Percentiles rank a stretch among this genome's conserved stretches.
Conservation (phyloP, 2,113 vertebrate genomes). For the Bufo bufo region DNA sequence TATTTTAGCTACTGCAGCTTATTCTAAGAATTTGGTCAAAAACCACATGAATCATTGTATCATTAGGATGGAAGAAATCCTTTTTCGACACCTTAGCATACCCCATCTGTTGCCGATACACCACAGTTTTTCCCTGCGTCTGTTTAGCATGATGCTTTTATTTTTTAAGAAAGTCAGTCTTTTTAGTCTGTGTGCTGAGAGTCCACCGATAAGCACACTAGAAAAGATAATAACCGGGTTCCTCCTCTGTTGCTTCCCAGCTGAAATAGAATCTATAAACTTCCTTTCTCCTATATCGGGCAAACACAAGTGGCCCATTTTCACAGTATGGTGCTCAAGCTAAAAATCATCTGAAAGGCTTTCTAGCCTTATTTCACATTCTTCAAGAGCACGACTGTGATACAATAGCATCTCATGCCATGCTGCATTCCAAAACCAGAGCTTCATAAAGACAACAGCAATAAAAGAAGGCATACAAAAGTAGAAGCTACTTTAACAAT, state of each 20-base stretch:
- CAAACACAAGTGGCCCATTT: background rate
- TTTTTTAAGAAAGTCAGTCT: background rate
- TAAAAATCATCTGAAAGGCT: background rate
- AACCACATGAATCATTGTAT: too few species aligned
- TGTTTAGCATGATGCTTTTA: background rate
- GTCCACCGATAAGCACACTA: background rate
- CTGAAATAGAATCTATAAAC: conserved; percentile 1
- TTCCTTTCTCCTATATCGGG: conserved; percentile 3
- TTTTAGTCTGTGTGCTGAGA: background rate
- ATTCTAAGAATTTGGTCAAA: too few species aligned
- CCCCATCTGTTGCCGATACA: background rate
- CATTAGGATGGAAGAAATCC: too few species aligned
- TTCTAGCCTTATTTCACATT: background rate
- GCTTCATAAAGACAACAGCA: background rate
- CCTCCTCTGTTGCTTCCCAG: background rate
- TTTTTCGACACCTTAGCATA: background rate
- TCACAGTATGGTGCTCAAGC: conserved; percentile 4
- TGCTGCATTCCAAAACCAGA: background rate
- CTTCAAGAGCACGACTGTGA: background rate
- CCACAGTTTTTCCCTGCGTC: too few species aligned
- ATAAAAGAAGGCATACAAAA: background rate
- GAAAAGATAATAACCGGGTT: background rate
- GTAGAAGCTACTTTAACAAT: background rate
- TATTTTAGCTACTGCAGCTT: too few species aligned
- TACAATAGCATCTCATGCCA: background rate